Evolutionary conservation across 53 echinoderm and acorn worm species (phyloP), one percentile per base, ranked within the genome.

Genomic region (Holothuria scabra): DNA sequence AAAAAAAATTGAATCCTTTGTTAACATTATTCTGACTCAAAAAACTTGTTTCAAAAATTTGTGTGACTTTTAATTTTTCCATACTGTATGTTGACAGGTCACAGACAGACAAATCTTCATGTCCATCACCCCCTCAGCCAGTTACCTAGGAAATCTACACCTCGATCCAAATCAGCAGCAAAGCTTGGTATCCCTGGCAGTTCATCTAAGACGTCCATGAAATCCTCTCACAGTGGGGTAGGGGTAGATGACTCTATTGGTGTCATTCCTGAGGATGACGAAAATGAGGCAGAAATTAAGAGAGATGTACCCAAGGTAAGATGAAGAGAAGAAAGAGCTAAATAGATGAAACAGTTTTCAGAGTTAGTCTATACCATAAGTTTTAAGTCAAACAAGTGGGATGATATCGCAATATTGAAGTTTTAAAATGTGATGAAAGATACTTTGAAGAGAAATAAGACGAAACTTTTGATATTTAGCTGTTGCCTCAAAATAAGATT

Each of bases 81-180:
- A 46, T 28, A n/a, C n/a, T n/a, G n/a, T n/a, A 3, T 76, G 16
- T 26, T 44, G 7, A 25, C 78, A 86, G 86, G 76, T 64, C 86
- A 86, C 33, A 28, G 86, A 2, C 61, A 76, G 38, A 56, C 70
- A n/a, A 59, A 86, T 23, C 25, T 86, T 28, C 76, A 86, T 32
- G 30, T 64, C 1, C 86, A 86, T 64, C 76, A 86, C 35, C 86
- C 86, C 24, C 78, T 86, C 29, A 76, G 86, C 22, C 86, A 60
- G 1, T 63, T 86, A 9, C 78, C 86, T 20, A 64, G 86, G 11
- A 86, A 86, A 26, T 75, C 86, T 19, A 58, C 38, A 22, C 10
- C 21, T 31, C 12, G 19, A 5, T 26, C 69, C 67, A 69, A 69
- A 34, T 64, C 82, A n/a, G 62, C 24, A 16, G 31, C 84, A 68